Conservation (phyloP, 1,140 invertebrate genomes). For the Atopsyche davidsoni region DNA sequence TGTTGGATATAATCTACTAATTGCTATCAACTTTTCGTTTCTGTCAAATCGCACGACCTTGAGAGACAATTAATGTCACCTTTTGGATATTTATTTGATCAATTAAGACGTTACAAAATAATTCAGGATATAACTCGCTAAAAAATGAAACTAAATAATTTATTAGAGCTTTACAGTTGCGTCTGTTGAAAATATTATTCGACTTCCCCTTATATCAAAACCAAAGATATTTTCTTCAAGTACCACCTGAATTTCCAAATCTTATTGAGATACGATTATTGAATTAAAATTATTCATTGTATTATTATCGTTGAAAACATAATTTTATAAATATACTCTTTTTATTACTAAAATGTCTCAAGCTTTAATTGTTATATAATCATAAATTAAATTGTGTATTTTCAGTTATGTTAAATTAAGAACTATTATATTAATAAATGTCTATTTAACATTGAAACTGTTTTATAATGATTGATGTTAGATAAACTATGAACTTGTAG, state of each 20-base stretch:
- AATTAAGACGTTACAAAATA: no score
- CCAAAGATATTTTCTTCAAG: no score
- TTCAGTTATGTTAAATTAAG: not conserved
- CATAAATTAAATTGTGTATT: conserved; percentile 2
- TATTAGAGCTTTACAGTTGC: conserved; percentile 8
- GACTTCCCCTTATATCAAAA: no score
- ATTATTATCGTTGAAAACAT: not conserved
- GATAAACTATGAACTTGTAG: no score
- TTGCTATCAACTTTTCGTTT: no score
- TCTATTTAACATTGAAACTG: conserved; percentile 1
- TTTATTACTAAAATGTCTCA: conserved; percentile 8
- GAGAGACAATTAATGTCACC: no score
- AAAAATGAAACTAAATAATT: conserved; percentile 1
- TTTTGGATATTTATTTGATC: no score
- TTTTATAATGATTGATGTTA: no score
- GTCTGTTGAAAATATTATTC: no score
- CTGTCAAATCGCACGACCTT: no score
- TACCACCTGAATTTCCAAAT: no score
- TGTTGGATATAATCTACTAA: no score
- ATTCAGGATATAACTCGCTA: not conserved
- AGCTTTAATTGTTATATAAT: conserved; percentile 23
- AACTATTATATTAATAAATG: conserved; percentile 11
- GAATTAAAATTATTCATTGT: not conserved
- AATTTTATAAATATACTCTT: not conserved
- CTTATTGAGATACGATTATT: not conserved